A percentile compares a stretch with the other conserved stretches of the same genome.
Conservation (phyloP, 2,888 invertebrate genomes). For the Torymus tubicola region DNA sequence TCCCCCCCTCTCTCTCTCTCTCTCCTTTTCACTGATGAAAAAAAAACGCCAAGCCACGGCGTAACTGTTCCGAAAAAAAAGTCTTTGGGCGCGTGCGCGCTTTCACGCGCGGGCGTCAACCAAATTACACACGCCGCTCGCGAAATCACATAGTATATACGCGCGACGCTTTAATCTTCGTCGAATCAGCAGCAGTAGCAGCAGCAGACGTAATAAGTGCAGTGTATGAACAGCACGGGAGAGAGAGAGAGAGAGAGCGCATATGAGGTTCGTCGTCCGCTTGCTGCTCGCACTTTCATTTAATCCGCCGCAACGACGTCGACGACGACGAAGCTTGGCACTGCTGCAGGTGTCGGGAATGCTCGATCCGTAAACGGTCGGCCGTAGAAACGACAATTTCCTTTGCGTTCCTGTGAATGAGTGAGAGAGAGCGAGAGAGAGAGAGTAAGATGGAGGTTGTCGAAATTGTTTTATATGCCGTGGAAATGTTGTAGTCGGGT, state of each 20-base stretch:
- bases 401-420: background rate
- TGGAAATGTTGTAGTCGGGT: no score
- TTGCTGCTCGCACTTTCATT: conserved; percentile 17
- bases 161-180: conserved; percentile 35
- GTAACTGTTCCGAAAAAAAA: no score
- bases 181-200: conserved; percentile 20
- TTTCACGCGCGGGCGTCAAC: background rate
- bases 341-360: conserved; percentile 44
- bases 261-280: conserved; percentile 7
- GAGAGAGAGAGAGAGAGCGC: no score
- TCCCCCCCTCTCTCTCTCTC: no score
- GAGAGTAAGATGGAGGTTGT: no score
- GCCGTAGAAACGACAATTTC: conserved; percentile 43
- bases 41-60: no score
- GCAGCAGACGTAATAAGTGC: conserved; percentile 36
- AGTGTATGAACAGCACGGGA: background rate
- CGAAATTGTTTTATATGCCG: no score
- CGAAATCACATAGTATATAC: background rate
- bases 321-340: conserved; percentile 1
- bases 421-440: no score
- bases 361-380: conserved; percentile 20
- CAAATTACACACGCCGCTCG: background rate
- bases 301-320: conserved; percentile 29
- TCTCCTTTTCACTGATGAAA: no score
- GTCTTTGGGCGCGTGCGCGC: background rate